Evolutionary conservation across 1,140 invertebrate species (phyloP), one percentile per base, ranked within the genome.

Genomic region (Cylas formicarius): DNA sequence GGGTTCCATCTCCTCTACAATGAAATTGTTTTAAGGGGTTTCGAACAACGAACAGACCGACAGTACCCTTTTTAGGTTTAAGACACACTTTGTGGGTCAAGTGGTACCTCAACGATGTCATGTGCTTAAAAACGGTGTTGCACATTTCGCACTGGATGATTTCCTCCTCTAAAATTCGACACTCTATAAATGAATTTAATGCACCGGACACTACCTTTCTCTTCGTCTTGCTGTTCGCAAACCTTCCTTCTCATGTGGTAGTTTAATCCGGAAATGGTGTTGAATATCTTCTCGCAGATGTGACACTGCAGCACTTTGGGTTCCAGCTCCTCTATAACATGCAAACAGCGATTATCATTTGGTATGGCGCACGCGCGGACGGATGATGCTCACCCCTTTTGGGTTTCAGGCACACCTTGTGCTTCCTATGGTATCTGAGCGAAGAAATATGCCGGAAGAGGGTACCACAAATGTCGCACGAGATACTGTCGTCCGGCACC

Each of bases 1-100:
- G 9, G 46, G 38, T 29, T 48, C 46, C 5, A 37, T 16, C 21
- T 48, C 37, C n/a, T 47, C 44, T 40, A 34, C 5, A 46, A 46
- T 21, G 11, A 19, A 35, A 10, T 23, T 10, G 16, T 11, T 27
- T 2, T 16, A 23, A 22, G 1, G 5, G 22, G 28, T 19, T 26
- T 1, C 8, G 21, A 10, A 26, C 4, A 41, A 41, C 2, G 26
- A 31, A 13, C n/a, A 41, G 16, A 9, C 10, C 10, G 10, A 11
- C 27, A 10, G 19, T 26, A 47, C 44, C 39, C 11, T 22, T 23
- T 17, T 42, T 36, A 7, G 46, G 36, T 37, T 33, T 42, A 13
- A 48, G 17, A 18, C 46, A 48, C 4, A 48, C 46, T 14, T 43
- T 33, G 20, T 37, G 46, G 4, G n/a, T 31, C 11, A 48, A 13